These are phyloP conservation scores for Chironomus riparius DNA, from an alignment of 2,888 invertebrate species.

Conservation along the genomic window DNA sequence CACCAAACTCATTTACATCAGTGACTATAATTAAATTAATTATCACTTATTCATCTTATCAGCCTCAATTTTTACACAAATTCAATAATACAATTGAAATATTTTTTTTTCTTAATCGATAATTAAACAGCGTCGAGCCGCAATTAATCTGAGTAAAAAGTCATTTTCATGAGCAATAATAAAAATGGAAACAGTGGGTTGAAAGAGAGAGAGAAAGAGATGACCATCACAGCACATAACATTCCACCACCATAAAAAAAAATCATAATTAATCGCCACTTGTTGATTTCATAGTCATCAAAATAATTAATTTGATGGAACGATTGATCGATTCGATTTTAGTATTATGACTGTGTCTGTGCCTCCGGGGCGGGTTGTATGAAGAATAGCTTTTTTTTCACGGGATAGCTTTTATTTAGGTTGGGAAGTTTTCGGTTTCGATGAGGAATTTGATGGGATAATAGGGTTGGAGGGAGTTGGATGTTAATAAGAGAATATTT, in stretches of 20 bases:
- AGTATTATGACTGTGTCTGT: neutral
- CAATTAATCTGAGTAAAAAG: neutral
- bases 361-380: neutral
- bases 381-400: neutral
- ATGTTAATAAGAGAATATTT: too few species aligned
- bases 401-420: neutral
- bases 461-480: too few species aligned
- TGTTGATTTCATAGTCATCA: slow-evolving; percentile 17
- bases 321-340: slow-evolving; percentile 9
- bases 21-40: too few species aligned
- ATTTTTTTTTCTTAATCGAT: neutral
- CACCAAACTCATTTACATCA: too few species aligned
- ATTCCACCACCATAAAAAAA: neutral
- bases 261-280: slow-evolving; percentile 26
- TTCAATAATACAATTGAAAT: neutral
- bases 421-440: neutral
- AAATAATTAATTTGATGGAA: slow-evolving; percentile 7
- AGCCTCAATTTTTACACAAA: neutral
- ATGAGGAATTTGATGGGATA: too few species aligned
- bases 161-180: neutral
- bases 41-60: neutral
- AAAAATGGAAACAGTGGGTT: neutral
- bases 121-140: neutral
- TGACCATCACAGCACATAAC: neutral
- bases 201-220: neutral